phyloP scores from a whole-genome alignment of 2,113 vertebrate genomes.

The Mormyrus iriodes region DNA sequence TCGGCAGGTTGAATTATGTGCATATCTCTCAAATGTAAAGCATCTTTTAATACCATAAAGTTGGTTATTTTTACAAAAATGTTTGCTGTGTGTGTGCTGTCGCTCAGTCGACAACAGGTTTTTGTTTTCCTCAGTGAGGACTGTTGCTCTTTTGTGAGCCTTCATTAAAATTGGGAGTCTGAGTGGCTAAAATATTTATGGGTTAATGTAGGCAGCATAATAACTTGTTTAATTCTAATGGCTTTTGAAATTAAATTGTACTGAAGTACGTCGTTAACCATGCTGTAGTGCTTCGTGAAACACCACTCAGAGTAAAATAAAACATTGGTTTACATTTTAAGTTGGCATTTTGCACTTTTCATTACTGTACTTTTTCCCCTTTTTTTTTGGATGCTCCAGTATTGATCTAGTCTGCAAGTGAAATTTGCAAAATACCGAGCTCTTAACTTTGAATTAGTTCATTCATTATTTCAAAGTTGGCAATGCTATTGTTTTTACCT shows the following conservation, averaged over 20 bases:
- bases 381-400: slow-evolving; percentile 47
- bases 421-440: neutral
- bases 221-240: slow-evolving; percentile 85
- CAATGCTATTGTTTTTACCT: neutral
- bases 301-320: slow-evolving; percentile 94
- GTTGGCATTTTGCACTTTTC: slow-evolving; percentile 42
- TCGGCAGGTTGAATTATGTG: slow-evolving; percentile 76
- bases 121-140: slow-evolving; percentile 99
- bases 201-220: slow-evolving; percentile 94
- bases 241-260: slow-evolving; percentile 89
- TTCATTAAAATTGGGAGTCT: slow-evolving; percentile 18
- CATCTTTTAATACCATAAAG: slow-evolving; percentile 79
- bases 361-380: slow-evolving; percentile 50
- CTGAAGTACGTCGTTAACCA: slow-evolving; percentile 99
- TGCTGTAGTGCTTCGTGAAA: slow-evolving; percentile 92
- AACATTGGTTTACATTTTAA: slow-evolving; percentile 96
- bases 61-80: slow-evolving; percentile 69
- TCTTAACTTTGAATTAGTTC: neutral
- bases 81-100: slow-evolving; percentile 64
- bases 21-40: slow-evolving; percentile 95
- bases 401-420: neutral
- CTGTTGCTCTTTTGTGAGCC: slow-evolving; percentile 97
- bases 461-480: neutral
- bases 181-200: slow-evolving; percentile 96
- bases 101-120: slow-evolving; percentile 97